Evolutionary conservation across 2,113 vertebrate species (phyloP).

Genomic region (Nettapus auritus): DNA sequence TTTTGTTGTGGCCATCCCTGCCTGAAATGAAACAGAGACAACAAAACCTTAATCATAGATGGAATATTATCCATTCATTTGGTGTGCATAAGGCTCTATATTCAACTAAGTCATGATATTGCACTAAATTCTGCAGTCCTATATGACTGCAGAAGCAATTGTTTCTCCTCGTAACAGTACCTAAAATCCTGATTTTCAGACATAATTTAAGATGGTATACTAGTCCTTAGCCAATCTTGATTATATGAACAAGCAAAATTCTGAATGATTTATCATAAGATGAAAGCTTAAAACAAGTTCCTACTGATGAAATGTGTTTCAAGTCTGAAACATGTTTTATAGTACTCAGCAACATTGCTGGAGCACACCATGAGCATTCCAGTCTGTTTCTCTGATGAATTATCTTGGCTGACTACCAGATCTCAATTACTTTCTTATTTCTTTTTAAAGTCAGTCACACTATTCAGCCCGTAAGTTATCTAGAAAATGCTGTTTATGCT

Average conservation of each 20-base stretch:
- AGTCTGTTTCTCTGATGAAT: neutral
- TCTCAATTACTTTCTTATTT: neutral
- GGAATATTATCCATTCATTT: neutral
- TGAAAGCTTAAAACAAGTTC: neutral
- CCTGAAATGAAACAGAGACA: conserved; percentile 65
- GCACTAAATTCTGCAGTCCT: neutral
- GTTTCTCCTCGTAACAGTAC: neutral
- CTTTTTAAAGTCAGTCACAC: neutral
- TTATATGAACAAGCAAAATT: neutral
- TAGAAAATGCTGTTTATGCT: neutral
- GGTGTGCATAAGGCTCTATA: neutral
- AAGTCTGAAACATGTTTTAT: neutral
- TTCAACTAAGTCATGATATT: neutral
- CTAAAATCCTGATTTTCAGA: neutral
- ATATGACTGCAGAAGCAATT: neutral
- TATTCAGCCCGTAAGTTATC: neutral
- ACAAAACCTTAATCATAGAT: neutral
- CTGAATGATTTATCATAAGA: neutral
- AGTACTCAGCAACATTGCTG: neutral
- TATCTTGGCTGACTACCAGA: neutral
- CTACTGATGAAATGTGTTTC: neutral
- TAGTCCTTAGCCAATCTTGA: neutral
- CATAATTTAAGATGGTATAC: neutral
- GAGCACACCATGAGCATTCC: neutral
- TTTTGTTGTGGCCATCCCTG: conserved; percentile 64